Conservation (phyloP, 2,797 vertebrate genomes). For the Anolis apletophallus region DNA sequence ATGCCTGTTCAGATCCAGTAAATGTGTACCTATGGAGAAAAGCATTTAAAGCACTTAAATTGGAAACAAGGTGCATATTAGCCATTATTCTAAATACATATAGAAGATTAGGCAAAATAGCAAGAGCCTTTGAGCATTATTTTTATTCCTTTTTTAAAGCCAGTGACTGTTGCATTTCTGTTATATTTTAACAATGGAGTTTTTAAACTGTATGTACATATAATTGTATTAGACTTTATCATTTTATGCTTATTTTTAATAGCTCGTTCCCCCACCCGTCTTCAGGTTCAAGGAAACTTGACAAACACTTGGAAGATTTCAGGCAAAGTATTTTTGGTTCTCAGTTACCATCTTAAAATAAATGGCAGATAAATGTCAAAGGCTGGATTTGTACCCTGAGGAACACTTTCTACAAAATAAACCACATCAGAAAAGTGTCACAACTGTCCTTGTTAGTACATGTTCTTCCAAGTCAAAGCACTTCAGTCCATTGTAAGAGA, state of each 20-base stretch:
- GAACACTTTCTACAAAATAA: background rate
- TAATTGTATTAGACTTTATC: background rate
- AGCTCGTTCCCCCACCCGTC: too few species aligned
- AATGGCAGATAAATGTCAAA: background rate
- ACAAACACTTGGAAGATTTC: background rate
- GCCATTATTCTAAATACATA: background rate
- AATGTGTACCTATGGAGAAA: background rate
- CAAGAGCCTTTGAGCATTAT: background rate
- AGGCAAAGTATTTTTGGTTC: too few species aligned
- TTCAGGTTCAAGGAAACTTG: background rate
- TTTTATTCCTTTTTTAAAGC: background rate
- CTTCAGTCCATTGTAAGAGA: background rate
- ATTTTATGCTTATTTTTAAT: background rate
- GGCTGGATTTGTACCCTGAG: background rate
- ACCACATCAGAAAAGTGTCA: background rate
- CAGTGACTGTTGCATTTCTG: background rate
- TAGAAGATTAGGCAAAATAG: fast-evolving
- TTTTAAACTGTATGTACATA: background rate
- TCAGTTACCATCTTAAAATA: background rate
- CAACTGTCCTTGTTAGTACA: background rate
- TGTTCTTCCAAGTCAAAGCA: background rate
- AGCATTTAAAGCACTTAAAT: background rate
- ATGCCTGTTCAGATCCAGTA: constrained; percentile 31
- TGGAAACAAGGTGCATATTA: constrained; percentile 2
- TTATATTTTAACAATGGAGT: background rate